Base-by-base conservation (phyloP, 2,113 vertebrate species). In the Brachyistius frenatus region DNA sequence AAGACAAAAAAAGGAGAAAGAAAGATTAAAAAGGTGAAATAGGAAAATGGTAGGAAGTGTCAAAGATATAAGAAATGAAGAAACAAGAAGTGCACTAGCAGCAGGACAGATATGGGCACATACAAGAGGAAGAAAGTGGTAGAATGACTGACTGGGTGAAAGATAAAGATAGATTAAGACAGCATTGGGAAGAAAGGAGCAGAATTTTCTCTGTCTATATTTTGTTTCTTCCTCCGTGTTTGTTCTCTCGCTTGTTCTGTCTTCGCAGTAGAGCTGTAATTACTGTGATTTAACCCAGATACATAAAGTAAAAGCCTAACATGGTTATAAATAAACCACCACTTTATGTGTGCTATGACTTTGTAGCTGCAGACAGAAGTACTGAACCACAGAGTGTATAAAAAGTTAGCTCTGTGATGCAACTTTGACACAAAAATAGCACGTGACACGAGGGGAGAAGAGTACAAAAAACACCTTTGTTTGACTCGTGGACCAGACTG, bases 211-310 rank as follows among this genome's bases (percentile, higher is more conserved):
- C 32, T 36, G 15, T 55, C 13, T 23, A 6, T 56, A 8, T 78
- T 39, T 14, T 3, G 39, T 14, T 73, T 47, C 57, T 68, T 0
- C 69, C 41, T n/a, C 49, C 65, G 11, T 72, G 37, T 73, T 73
- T 73, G 16, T 23, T 60, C 47, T 31, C 23, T 46, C 0, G 0
- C 41, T 70, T 44, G 31, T 61, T 67, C 37, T 23, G 3, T 80
- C 53, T 63, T 54, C 50, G 80, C 81, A 81, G 49, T 46, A 5
- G n/a, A 33, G 44, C 66, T 66, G 44, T 83, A 80, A 88, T 86
- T 84, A 81, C 64, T 47, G 23, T 5, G 72, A 80, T 88, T 80
- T 84, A 88, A 90, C 86, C 88, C 80, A 90, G 82, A 88, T 91
- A 67, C 86, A 89, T 86, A 90, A 85, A 81, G 72, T 70, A 76